Conservation (phyloP, 2,888 invertebrate species). For the Villa cingulata region DNA sequence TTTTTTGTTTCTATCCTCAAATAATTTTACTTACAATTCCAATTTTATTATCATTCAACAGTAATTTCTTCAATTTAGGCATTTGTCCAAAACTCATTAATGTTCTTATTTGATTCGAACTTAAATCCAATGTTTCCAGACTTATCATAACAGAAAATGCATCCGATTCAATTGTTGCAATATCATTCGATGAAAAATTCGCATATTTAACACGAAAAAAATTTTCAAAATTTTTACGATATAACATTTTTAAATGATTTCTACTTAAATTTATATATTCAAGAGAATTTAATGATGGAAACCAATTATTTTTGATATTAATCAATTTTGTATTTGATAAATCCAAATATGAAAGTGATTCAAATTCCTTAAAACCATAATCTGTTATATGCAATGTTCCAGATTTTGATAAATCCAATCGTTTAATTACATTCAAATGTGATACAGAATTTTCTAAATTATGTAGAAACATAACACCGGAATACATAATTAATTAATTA, state of each 20-base stretch:
- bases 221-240: constrained; percentile 16
- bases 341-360: constrained; percentile 21
- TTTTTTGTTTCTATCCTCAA: no score
- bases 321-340: constrained; percentile 22
- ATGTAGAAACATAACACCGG: no score
- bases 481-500: no score
- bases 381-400: constrained; percentile 18
- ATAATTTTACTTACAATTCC: constrained; percentile 17
- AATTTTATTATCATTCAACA: constrained; percentile 23
- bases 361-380: constrained; percentile 22
- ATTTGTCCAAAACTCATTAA: constrained; percentile 18
- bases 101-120: constrained; percentile 22
- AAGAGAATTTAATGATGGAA: constrained; percentile 17
- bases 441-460: no score
- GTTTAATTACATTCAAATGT: not conserved
- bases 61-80: constrained; percentile 18
- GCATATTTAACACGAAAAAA: constrained; percentile 20
- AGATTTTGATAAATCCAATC: constrained; percentile 23
- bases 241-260: constrained; percentile 21
- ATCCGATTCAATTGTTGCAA: constrained; percentile 17
- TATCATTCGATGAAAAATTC: constrained; percentile 25
- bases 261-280: constrained; percentile 25
- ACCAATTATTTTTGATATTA: constrained; percentile 17
- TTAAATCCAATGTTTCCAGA: constrained; percentile 23
- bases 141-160: constrained; percentile 18